Evolutionary conservation across 1,140 invertebrate genomes (phyloP).

Genomic region (Drosophila obscura): DNA sequence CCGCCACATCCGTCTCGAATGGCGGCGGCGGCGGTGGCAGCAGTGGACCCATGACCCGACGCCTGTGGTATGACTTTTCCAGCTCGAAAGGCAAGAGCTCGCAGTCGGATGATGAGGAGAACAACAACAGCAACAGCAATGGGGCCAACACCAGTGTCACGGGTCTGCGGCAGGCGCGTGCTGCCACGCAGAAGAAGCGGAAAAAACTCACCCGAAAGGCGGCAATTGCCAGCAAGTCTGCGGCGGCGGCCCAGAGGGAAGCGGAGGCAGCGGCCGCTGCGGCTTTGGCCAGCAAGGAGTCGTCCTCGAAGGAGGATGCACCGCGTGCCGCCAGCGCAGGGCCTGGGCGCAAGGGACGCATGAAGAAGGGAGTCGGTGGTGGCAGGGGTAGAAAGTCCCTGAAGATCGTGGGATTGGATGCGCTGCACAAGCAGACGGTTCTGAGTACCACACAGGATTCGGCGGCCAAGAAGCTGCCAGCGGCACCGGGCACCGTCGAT

Average conservation of each 20-base stretch:
- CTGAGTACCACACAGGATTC: constrained; percentile 89
- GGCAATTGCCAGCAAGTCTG: constrained; percentile 79
- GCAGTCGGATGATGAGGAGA: constrained; percentile 85
- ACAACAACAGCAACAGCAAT: constrained; percentile 80
- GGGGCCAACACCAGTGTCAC: constrained; percentile 38
- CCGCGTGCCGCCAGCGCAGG: constrained; percentile 41
- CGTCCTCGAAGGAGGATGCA: constrained; percentile 67
- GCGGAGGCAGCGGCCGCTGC: constrained; percentile 65
- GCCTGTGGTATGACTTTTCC: constrained; percentile 90
- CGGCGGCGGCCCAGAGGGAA: constrained; percentile 75
- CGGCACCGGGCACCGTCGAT: constrained; percentile 94
- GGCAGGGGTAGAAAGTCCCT: constrained; percentile 69
- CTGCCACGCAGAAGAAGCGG: constrained; percentile 75
- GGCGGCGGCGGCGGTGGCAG: constrained; percentile 16
- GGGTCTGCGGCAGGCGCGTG: constrained; percentile 61
- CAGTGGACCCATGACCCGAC: constrained; percentile 86
- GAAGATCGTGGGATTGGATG: constrained; percentile 92
- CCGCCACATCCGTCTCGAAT: constrained; percentile 84
- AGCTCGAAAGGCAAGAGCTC: constrained; percentile 86
- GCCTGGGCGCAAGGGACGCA: constrained; percentile 74
- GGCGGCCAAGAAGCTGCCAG: constrained; percentile 88
- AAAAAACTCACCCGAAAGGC: constrained; percentile 81
- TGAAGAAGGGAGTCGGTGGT: constrained; percentile 70
- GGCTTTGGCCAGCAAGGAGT: constrained; percentile 64
- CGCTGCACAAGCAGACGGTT: constrained; percentile 95